These are phyloP conservation scores for Calliphora vicina DNA, from an alignment of 1,140 invertebrate species.

Conservation along the genomic window DNA sequence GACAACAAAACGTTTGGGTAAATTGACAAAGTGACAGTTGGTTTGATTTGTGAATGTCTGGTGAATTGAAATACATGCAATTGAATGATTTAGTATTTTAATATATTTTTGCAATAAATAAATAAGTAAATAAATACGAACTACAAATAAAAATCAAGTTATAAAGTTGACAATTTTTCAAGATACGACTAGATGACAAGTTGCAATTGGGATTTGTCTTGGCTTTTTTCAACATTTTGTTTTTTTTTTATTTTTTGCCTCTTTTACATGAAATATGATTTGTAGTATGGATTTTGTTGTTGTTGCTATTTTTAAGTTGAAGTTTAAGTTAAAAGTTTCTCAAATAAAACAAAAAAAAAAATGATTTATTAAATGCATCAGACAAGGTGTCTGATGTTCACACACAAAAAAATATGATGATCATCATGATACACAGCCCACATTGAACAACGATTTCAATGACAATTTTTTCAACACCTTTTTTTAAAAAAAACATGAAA, in stretches of 20 bases:
- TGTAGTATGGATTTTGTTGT: neutral
- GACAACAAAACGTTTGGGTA: neutral
- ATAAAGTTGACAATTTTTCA: neutral
- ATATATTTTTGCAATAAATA: neutral
- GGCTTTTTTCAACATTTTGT: neutral
- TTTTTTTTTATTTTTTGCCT: neutral
- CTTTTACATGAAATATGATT: neutral
- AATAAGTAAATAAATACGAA: no score
- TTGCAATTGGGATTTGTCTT: neutral
- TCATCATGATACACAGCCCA: no score
- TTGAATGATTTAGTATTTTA: neutral
- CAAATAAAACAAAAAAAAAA: no score
- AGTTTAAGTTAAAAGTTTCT: neutral
- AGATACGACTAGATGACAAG: neutral
- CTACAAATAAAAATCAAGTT: neutral
- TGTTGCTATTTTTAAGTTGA: neutral
- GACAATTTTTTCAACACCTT: no score
- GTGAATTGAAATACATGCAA: neutral
- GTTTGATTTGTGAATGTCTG: neutral
- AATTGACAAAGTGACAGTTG: neutral
- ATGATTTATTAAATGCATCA: neutral
- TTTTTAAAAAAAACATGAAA: no score
- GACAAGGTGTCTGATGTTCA: no score
- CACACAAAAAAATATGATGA: no score
- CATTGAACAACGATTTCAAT: no score